Base-by-base conservation (phyloP, 2,797 vertebrate species). In the Tokudaia tokunoshimensis region DNA sequence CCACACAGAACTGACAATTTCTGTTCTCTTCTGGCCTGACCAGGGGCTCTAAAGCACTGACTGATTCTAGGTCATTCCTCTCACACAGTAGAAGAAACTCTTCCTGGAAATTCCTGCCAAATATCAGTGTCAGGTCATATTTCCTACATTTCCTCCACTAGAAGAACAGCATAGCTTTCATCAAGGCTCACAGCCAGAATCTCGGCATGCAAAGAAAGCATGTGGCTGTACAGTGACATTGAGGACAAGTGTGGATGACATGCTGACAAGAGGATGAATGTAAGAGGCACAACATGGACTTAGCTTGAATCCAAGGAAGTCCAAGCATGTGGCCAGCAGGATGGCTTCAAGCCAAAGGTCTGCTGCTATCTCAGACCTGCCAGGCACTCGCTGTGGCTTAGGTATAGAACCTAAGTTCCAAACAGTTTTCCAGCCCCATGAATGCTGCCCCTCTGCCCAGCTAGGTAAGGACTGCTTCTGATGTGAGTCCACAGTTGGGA, bases 51-150 rank as follows among this genome's bases (percentile, higher is more conserved):
- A 44, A 78, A 92, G 72, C 31, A 52, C 29, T 78, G 63, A 31
- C 7, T 88, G 55, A 34, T 57, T 83, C 63, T 63, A 92, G 20
- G 24, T 17, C 6, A 4, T 47, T 92, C 52, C 87, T 24, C 75
- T 6, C 52, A 47, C 6, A 29, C 15, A 50, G 47, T 59, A 76
- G 44, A 84, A 76, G 47, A 92, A 93, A 63, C 63, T 81, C 86
- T 87, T 84, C 63, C 52, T 79, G 31, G 76, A 89, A 87, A 47
- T 91, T 70, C 57, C 65, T 31, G 59, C 57, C 47, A 89, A 89
- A 78, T 29, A 34, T 89, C 96, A 92, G 57, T 17, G 50, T 91
- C 74, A 44, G 82, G 82, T 75, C 67, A 59, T 75, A 67, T 19
- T 89, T 91, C 67, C 59, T 63, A 67, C n/a, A 91, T 86, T 61